phyloP scores from a whole-genome alignment of 1,140 invertebrate species.

The Berghia stephanieae region DNA sequence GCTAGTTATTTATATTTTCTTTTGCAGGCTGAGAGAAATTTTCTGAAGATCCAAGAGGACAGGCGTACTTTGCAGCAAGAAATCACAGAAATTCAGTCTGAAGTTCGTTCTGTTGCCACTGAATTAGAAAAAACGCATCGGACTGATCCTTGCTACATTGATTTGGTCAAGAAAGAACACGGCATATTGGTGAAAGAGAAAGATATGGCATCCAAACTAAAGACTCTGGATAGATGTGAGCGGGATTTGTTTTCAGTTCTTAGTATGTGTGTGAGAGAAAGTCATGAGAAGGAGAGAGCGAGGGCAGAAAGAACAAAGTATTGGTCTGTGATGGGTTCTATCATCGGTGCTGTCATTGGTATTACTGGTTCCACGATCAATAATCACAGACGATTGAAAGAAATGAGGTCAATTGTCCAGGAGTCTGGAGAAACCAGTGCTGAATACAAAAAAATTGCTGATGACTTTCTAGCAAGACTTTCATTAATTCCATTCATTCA shows the following conservation, averaged over 20 bases:
- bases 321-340: slow-evolving; percentile 79
- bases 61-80: slow-evolving; percentile 71
- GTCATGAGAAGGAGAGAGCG: slow-evolving; percentile 78
- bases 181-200: slow-evolving; percentile 65
- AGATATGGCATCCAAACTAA: slow-evolving; percentile 58
- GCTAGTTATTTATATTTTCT: slow-evolving; percentile 1
- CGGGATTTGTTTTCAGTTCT: slow-evolving; percentile 75
- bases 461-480: slow-evolving; percentile 42
- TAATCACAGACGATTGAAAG: slow-evolving; percentile 75
- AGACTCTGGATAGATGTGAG: slow-evolving; percentile 69
- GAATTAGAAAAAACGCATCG: slow-evolving; percentile 77
- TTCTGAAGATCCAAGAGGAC: slow-evolving; percentile 72
- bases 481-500: slow-evolving; percentile 50
- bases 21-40: slow-evolving; percentile 71
- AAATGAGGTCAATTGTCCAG: slow-evolving; percentile 73
- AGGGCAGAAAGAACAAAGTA: slow-evolving; percentile 81
- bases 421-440: slow-evolving; percentile 55
- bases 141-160: slow-evolving; percentile 76
- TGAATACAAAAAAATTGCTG: slow-evolving; percentile 41
- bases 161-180: slow-evolving; percentile 70
- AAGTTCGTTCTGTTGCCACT: slow-evolving; percentile 74
- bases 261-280: slow-evolving; percentile 76
- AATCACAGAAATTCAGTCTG: slow-evolving; percentile 71
- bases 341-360: slow-evolving; percentile 76
- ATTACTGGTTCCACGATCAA: slow-evolving; percentile 76